phyloP scores from a whole-genome alignment of 2,888 invertebrate species.

The Rhaphigaster nebulosa region DNA sequence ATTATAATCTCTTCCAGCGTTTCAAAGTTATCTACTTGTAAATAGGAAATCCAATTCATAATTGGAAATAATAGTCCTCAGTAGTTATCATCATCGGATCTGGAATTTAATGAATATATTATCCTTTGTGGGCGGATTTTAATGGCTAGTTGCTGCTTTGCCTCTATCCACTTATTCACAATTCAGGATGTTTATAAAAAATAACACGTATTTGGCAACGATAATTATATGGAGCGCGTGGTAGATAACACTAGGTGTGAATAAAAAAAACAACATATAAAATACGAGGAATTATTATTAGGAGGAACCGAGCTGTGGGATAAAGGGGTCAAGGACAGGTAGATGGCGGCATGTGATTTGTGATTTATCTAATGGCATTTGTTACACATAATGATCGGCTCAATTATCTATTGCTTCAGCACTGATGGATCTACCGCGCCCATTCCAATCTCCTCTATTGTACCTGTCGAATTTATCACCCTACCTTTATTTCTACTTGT shows the following conservation, averaged over 20 bases:
- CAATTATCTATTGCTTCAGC: constrained; percentile 41
- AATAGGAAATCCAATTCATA: constrained; percentile 31
- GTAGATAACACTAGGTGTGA: neutral
- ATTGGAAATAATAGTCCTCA: constrained; percentile 19
- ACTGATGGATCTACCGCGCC: constrained; percentile 3
- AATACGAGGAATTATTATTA: neutral
- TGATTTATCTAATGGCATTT: constrained; percentile 49
- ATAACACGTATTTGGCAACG: constrained; percentile 13
- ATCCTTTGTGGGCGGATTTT: constrained; percentile 39
- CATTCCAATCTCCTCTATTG: constrained; percentile 5
- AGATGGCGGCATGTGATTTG: constrained; percentile 14
- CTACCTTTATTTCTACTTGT: constrained; percentile 6
- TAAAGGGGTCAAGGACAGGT: neutral
- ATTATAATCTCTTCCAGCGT: neutral
- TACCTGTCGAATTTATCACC: constrained; percentile 38
- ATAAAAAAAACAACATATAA: neutral
- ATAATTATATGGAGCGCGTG: neutral
- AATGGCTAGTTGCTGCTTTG: neutral
- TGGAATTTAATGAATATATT: constrained; percentile 44
- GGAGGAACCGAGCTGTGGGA: neutral
- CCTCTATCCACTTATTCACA: neutral
- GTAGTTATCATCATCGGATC: constrained; percentile 35
- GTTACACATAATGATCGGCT: constrained; percentile 32
- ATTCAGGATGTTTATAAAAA: constrained; percentile 6
- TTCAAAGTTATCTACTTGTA: constrained; percentile 26